These are phyloP conservation scores for Perodicticus potto DNA, from an alignment of 2,797 vertebrate species.

Conservation along the genomic window DNA sequence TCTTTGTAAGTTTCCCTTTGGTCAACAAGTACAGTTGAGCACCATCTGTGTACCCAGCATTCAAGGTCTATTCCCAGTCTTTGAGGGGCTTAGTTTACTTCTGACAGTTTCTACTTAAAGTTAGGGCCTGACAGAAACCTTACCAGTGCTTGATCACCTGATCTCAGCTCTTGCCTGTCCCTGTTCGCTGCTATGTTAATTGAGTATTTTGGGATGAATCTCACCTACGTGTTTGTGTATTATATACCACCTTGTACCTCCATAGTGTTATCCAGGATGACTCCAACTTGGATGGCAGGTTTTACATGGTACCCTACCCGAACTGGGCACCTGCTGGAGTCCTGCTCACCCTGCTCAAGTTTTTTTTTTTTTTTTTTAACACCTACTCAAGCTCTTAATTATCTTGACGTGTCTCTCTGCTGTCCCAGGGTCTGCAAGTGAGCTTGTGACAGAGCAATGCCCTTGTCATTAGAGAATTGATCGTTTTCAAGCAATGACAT, in stretches of 20 bases:
- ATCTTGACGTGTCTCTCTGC: neutral
- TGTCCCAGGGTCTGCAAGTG: neutral
- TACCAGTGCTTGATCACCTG: neutral
- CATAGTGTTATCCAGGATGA: neutral
- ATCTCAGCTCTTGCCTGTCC: neutral
- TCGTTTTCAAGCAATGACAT: neutral
- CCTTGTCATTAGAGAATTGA: neutral
- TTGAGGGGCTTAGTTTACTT: neutral
- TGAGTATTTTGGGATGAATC: neutral
- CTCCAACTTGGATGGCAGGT: neutral
- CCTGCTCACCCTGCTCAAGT: neutral
- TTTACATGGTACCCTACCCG: neutral
- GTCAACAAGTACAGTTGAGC: slow-evolving; percentile 10
- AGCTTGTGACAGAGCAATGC: neutral
- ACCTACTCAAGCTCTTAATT: neutral
- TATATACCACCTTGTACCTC: neutral
- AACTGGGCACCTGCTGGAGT: neutral
- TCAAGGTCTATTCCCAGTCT: slow-evolving; percentile 11
- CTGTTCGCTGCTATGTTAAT: neutral
- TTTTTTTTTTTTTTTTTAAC: neutral
- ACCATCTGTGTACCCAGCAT: neutral
- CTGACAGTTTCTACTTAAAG: slow-evolving; percentile 19
- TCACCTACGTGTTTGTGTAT: neutral
- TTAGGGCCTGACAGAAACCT: neutral
- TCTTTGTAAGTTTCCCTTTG: slow-evolving; percentile 59